Percentiles rank a stretch among this genome's conserved stretches.
Conservation (phyloP, 2,888 invertebrate genomes). For the Rhagium mordax region DNA sequence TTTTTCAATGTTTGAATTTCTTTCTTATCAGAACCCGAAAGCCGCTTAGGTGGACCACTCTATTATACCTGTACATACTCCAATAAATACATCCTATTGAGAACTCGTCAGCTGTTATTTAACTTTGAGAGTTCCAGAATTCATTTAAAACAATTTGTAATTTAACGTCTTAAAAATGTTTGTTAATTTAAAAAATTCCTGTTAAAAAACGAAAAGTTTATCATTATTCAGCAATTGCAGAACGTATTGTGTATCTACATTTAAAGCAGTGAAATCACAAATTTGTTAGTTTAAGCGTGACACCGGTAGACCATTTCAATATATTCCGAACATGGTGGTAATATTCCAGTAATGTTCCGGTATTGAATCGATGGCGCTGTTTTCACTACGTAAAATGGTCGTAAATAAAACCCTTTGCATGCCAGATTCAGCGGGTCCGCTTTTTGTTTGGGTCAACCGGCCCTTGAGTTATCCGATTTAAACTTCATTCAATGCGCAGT, state of each 20-base stretch:
- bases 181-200: no score
- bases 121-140: no score
- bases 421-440: slow-evolving; percentile 15
- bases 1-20: no score
- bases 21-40: no score
- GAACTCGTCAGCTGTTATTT: no score
- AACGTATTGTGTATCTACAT: neutral
- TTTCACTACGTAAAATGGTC: slow-evolving; percentile 18
- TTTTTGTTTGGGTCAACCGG: slow-evolving; percentile 16
- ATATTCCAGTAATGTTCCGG: slow-evolving; percentile 26
- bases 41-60: no score
- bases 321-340: slow-evolving; percentile 23
- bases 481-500: neutral
- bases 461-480: neutral
- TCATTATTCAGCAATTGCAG: neutral
- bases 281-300: neutral
- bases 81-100: no score
- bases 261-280: neutral
- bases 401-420: slow-evolving; percentile 35
- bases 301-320: neutral
- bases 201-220: no score
- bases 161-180: no score
- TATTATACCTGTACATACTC: no score
- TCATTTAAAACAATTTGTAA: no score
- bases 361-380: slow-evolving; percentile 27